Percentiles rank a stretch among this genome's conserved stretches.
Conservation (phyloP, 2,113 vertebrate species). For the Cyanoderma ruficeps region DNA sequence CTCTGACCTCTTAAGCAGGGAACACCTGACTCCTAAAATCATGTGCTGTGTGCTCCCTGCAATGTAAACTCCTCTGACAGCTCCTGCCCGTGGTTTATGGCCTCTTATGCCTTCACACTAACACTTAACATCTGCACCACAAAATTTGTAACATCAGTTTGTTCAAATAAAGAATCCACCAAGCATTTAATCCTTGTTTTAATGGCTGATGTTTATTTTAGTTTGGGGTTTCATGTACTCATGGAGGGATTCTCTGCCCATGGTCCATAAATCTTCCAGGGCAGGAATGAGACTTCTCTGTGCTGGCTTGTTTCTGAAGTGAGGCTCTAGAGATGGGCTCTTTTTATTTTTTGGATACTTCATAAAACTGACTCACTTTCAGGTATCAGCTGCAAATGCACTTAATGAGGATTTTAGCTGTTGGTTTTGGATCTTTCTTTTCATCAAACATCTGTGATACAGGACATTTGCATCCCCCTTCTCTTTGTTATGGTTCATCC, state of each 20-base stretch:
- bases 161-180: slow-evolving; percentile 52
- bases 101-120: slow-evolving; percentile 41
- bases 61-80: slow-evolving; percentile 52
- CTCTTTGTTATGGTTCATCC: not conserved
- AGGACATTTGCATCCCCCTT: not conserved
- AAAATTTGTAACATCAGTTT: slow-evolving; percentile 44
- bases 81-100: slow-evolving; percentile 47
- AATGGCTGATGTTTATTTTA: slow-evolving; percentile 67
- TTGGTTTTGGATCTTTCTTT: not conserved
- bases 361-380: not conserved
- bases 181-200: slow-evolving; percentile 52
- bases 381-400: not conserved
- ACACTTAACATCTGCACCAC: slow-evolving; percentile 59
- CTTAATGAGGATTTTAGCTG: not conserved
- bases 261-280: slow-evolving; percentile 32
- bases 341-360: not conserved
- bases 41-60: not conserved
- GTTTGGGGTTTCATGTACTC: slow-evolving; percentile 45
- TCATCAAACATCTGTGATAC: not conserved
- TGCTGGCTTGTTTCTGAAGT: not conserved
- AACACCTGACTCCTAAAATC: slow-evolving; percentile 60
- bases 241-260: not conserved
- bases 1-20: slow-evolving; percentile 34
- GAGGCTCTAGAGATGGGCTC: not conserved
- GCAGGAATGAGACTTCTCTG: not conserved